Percentiles rank a stretch among this genome's conserved stretches.
These are phyloP conservation scores for Orchestia grillus DNA, from an alignment of 1,140 invertebrate species.

Conservation along the genomic window DNA sequence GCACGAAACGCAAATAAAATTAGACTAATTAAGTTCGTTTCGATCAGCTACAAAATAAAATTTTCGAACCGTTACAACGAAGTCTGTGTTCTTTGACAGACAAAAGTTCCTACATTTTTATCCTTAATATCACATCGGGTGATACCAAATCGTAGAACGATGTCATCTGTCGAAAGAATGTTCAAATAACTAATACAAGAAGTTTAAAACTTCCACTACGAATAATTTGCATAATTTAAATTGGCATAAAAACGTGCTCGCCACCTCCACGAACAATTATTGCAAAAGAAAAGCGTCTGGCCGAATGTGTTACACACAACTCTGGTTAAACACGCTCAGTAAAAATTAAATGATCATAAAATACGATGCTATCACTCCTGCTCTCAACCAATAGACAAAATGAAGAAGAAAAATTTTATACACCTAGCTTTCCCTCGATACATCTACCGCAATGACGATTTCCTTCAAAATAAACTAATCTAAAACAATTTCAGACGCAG, in stretches of 20 bases:
- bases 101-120: too few relatives aligned
- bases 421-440: neutral
- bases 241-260: neutral
- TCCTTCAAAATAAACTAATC: neutral
- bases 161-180: neutral
- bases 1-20: too few relatives aligned
- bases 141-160: neutral
- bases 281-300: neutral
- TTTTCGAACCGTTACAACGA: too few relatives aligned
- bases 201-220: neutral
- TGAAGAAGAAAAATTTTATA: neutral
- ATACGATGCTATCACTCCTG: neutral
- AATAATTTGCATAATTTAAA: neutral
- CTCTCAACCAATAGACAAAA: neutral
- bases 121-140: too few relatives aligned
- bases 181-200: neutral
- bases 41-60: too few relatives aligned
- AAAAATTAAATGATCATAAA: neutral
- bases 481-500: neutral
- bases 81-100: too few relatives aligned
- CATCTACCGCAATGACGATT: neutral
- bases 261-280: neutral
- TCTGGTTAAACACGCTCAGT: neutral
- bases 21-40: too few relatives aligned
- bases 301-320: neutral